phyloP scores from a whole-genome alignment of 1,140 invertebrate genomes.

The Hylaeus anthracinus region DNA sequence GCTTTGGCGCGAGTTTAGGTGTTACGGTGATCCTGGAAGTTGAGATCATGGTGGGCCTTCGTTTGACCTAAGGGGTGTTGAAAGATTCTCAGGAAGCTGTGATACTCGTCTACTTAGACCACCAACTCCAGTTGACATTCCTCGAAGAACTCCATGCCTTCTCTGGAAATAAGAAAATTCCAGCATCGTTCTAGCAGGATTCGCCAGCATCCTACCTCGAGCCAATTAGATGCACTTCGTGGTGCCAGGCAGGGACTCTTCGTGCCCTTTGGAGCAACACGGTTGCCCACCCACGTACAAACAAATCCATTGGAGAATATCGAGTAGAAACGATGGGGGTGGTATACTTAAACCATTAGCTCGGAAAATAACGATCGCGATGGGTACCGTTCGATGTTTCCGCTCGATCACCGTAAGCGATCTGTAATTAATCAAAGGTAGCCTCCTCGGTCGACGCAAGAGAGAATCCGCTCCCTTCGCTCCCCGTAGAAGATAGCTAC shows the following conservation, averaged over 20 bases:
- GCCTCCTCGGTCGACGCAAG: constrained; percentile 35
- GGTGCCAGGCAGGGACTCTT: not conserved
- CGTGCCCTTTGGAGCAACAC: not conserved
- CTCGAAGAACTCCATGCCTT: too few relatives aligned
- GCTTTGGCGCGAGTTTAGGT: too few relatives aligned
- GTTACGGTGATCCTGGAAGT: too few relatives aligned
- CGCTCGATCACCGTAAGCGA: constrained; percentile 61
- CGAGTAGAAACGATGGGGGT: not conserved
- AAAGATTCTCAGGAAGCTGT: too few relatives aligned
- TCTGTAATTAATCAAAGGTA: constrained; percentile 71
- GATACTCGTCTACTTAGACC: too few relatives aligned
- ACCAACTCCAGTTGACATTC: too few relatives aligned
- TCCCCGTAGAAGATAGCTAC: not conserved
- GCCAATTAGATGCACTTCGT: constrained; percentile 20
- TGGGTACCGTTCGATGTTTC: constrained; percentile 30
- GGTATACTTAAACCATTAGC: not conserved
- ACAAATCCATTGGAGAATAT: constrained; percentile 16
- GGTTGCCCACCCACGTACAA: too few relatives aligned
- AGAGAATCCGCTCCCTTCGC: constrained; percentile 38
- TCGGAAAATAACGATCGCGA: constrained; percentile 22
- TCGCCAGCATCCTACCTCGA: not conserved
- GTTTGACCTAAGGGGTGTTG: too few relatives aligned
- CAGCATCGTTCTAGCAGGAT: not conserved
- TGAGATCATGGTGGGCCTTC: too few relatives aligned
- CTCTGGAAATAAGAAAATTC: too few relatives aligned